phyloP scores from a whole-genome alignment of 2,113 vertebrate species.

The Sebastes fasciatus region DNA sequence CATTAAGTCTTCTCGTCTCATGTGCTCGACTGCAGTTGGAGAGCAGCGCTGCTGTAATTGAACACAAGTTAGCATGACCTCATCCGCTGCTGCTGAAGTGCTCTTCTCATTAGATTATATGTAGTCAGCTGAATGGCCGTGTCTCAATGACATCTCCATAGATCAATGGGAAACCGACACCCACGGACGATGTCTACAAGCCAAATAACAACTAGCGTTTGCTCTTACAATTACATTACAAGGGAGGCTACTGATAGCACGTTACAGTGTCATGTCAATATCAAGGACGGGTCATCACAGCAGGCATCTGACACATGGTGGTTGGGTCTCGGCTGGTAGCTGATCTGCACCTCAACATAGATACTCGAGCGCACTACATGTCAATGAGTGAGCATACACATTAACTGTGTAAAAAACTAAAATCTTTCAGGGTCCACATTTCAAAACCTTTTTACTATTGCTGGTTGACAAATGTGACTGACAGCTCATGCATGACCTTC shows the following conservation, averaged over 20 bases:
- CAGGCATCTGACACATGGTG: neutral
- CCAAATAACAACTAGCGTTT: constrained; percentile 33
- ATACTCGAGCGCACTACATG: neutral
- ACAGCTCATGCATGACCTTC: neutral
- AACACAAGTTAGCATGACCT: constrained; percentile 46
- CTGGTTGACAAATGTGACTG: neutral
- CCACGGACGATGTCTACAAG: constrained; percentile 16
- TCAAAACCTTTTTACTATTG: neutral
- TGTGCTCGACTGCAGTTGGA: constrained; percentile 39
- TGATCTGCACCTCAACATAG: neutral
- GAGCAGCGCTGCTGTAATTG: constrained; percentile 22
- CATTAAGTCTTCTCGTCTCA: constrained; percentile 20
- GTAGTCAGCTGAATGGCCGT: constrained; percentile 36
- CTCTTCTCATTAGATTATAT: constrained; percentile 60
- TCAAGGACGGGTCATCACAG: constrained; percentile 3
- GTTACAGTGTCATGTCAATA: constrained; percentile 13
- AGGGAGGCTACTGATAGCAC: constrained; percentile 22
- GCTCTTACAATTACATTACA: constrained; percentile 51
- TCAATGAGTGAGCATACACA: neutral
- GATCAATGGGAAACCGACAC: constrained; percentile 57
- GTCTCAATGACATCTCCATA: constrained; percentile 42
- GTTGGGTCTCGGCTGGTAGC: neutral
- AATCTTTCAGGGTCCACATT: neutral
- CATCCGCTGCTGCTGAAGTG: constrained; percentile 52
- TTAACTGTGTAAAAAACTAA: neutral